Percentiles rank a stretch among this genome's conserved stretches.
These are phyloP conservation scores for Eurois occulta DNA, from an alignment of 2,888 invertebrate species.

Conservation along the genomic window DNA sequence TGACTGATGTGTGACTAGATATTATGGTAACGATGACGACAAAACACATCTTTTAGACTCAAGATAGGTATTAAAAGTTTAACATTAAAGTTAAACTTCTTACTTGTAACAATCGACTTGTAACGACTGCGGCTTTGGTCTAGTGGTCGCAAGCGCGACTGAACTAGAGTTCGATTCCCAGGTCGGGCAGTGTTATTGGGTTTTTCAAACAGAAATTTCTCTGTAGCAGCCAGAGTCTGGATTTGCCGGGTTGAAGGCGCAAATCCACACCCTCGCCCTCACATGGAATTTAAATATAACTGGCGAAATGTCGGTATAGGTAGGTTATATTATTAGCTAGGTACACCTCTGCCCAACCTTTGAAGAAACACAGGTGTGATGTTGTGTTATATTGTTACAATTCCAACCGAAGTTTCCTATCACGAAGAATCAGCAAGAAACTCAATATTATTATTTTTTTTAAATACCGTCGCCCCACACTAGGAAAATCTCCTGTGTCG, in stretches of 20 bases:
- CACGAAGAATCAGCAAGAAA: not conserved
- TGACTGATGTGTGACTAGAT: too few species aligned
- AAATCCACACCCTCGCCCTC: not conserved
- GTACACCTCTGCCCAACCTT: not conserved
- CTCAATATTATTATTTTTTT: too few species aligned
- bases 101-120: too few species aligned
- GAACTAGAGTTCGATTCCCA: not conserved
- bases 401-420: not conserved
- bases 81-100: too few species aligned
- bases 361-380: not conserved
- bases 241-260: not conserved
- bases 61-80: too few species aligned
- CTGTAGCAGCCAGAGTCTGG: not conserved
- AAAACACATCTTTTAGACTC: too few species aligned
- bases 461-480: too few species aligned
- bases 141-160: not conserved
- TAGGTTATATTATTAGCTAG: not conserved
- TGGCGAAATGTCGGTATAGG: too few species aligned
- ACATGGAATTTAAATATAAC: too few species aligned
- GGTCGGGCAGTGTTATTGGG: not conserved
- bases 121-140: not conserved
- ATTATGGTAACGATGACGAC: too few species aligned
- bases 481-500: too few species aligned
- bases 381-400: not conserved
- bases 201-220: not conserved